phyloP scores from a whole-genome alignment of 2,113 vertebrate genomes.

The Leptobrachium ailaonicum region DNA sequence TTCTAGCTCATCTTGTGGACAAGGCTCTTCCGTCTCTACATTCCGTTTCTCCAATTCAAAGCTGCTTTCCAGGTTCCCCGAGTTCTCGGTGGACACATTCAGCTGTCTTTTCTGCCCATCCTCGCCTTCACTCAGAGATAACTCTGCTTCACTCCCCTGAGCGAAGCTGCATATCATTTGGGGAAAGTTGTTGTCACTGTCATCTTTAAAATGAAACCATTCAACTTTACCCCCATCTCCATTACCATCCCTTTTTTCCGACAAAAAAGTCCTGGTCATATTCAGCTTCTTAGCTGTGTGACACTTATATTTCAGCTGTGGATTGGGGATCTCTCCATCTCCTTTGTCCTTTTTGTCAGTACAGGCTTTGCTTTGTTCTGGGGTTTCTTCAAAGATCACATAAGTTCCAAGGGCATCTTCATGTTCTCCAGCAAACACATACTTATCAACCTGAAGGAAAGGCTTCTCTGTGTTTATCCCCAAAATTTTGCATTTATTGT shows the following conservation, averaged over 20 bases:
- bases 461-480: constrained; percentile 90
- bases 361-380: too few relatives aligned
- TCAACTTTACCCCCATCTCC: constrained; percentile 72
- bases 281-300: constrained; percentile 90
- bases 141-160: constrained; percentile 66
- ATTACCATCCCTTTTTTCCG: constrained; percentile 89
- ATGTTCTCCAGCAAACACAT: constrained; percentile 93
- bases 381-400: too few relatives aligned
- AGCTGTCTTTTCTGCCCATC: constrained; percentile 55
- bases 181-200: constrained; percentile 67
- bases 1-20: not conserved
- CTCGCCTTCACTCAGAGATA: constrained; percentile 59
- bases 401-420: too few relatives aligned
- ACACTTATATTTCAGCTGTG: constrained; percentile 84
- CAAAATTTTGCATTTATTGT: constrained; percentile 90
- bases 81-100: constrained; percentile 12
- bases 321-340: constrained; percentile 54
- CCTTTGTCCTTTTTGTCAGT: too few relatives aligned
- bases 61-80: constrained; percentile 43
- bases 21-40: constrained; percentile 51
- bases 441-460: constrained; percentile 89
- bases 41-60: constrained; percentile 55
- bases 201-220: constrained; percentile 75
- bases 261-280: constrained; percentile 91
- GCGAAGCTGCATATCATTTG: constrained; percentile 71